Evolutionary conservation across 2,797 vertebrate genomes (phyloP).

Genomic region (Silurus aristotelis): DNA sequence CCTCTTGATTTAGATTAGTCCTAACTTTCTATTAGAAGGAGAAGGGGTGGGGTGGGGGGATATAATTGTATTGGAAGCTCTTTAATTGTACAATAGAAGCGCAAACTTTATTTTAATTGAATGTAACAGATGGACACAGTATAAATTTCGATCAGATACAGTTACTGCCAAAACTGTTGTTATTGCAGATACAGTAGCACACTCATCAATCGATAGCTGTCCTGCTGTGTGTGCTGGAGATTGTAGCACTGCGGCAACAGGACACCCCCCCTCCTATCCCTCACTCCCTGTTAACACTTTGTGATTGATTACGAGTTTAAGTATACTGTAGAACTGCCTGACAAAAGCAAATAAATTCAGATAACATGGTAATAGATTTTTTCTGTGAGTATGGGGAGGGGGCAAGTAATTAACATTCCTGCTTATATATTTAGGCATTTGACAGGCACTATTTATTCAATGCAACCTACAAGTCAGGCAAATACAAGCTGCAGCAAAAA

Average conservation of each 20-base stretch:
- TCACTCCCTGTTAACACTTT: slow-evolving; percentile 8
- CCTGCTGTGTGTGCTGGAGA: slow-evolving; percentile 27
- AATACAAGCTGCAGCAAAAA: not conserved
- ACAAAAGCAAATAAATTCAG: not conserved
- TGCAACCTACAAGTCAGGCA: not conserved
- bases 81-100: not conserved
- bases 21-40: not conserved
- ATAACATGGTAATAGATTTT: not conserved
- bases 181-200: slow-evolving; percentile 20
- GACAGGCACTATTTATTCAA: not conserved
- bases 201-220: slow-evolving; percentile 15
- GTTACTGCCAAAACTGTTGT: slow-evolving; percentile 7
- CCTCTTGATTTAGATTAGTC: not conserved
- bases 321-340: not conserved
- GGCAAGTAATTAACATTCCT: not conserved
- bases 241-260: slow-evolving; percentile 33
- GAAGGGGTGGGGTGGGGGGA: not conserved
- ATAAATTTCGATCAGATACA: not conserved
- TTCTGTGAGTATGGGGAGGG: not conserved
- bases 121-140: not conserved
- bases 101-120: not conserved
- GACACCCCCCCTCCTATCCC: not conserved
- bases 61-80: not conserved
- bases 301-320: slow-evolving; percentile 6
- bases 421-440: not conserved